These are phyloP conservation scores for Gobio gobio DNA, from an alignment of 2,113 vertebrate species.

Conservation along the genomic window DNA sequence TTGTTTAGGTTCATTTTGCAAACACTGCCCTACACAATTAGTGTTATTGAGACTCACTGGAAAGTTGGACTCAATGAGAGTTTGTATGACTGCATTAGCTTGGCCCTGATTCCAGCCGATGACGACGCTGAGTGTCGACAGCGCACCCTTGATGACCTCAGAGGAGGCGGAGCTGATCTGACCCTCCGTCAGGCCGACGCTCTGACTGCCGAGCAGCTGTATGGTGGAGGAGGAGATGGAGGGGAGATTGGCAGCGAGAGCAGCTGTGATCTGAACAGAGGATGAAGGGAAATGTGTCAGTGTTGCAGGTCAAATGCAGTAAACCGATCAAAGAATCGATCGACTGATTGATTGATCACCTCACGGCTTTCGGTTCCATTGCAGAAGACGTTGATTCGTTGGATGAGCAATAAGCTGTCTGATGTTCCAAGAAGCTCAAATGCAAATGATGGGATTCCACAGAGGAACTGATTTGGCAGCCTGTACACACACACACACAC, in stretches of 20 bases:
- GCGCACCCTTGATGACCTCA: slow-evolving; percentile 50
- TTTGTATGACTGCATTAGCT: slow-evolving; percentile 57
- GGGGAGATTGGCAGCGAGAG: slow-evolving; percentile 62
- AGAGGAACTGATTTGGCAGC: slow-evolving; percentile 42
- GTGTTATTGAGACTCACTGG: slow-evolving; percentile 46
- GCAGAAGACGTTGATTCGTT: slow-evolving; percentile 41
- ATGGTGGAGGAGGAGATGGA: slow-evolving; percentile 54
- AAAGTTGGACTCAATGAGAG: slow-evolving; percentile 51
- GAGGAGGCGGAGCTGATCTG: slow-evolving; percentile 59
- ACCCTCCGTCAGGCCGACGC: slow-evolving; percentile 54
- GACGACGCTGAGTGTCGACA: slow-evolving; percentile 58
- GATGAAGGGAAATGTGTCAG: background rate
- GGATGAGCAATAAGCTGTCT: slow-evolving; percentile 44
- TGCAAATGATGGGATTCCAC: slow-evolving; percentile 25
- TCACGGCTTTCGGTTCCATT: slow-evolving; percentile 40
- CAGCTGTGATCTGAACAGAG: slow-evolving; percentile 57
- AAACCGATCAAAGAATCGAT: background rate
- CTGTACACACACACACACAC: slow-evolving; percentile 35
- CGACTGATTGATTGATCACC: slow-evolving; percentile 21
- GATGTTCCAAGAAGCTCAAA: slow-evolving; percentile 7
- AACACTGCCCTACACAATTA: no score
- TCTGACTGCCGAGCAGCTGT: slow-evolving; percentile 53
- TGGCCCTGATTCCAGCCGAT: slow-evolving; percentile 65
- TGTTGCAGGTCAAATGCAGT: background rate
- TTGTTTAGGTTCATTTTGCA: no score